A percentile compares a stretch with the other conserved stretches of the same genome.
These are phyloP conservation scores for Gallinago paraguaiae DNA, from an alignment of 2,113 vertebrate species.

Conservation along the genomic window DNA sequence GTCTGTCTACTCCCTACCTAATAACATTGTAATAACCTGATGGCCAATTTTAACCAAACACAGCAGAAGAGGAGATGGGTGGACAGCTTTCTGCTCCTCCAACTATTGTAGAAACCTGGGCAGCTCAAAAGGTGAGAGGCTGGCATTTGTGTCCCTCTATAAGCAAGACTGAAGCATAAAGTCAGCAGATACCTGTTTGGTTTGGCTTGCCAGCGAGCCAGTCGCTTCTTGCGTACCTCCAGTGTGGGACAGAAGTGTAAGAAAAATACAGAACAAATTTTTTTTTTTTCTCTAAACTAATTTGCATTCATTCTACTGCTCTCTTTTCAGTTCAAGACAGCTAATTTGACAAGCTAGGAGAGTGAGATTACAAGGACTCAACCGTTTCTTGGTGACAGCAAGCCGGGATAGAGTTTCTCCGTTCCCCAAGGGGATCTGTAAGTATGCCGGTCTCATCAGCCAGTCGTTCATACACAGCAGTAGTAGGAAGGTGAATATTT, in stretches of 20 bases:
- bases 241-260: neutral
- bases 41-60: neutral
- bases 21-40: neutral
- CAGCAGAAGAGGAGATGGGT: neutral
- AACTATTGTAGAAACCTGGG: neutral
- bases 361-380: neutral
- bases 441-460: neutral
- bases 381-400: neutral
- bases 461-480: accelerated
- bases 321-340: neutral
- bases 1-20: neutral
- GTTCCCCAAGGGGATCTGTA: neutral
- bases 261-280: neutral
- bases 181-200: neutral
- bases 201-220: neutral
- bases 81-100: neutral
- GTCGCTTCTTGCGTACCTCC: neutral
- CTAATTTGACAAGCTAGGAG: neutral
- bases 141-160: neutral
- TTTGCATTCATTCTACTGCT: neutral
- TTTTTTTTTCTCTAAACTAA: neutral
- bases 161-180: neutral
- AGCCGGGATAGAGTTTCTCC: neutral
- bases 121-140: neutral
- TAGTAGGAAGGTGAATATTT: neutral